phyloP scores from a whole-genome alignment of 2,113 vertebrate genomes.

The Marcusenius ussheri region DNA sequence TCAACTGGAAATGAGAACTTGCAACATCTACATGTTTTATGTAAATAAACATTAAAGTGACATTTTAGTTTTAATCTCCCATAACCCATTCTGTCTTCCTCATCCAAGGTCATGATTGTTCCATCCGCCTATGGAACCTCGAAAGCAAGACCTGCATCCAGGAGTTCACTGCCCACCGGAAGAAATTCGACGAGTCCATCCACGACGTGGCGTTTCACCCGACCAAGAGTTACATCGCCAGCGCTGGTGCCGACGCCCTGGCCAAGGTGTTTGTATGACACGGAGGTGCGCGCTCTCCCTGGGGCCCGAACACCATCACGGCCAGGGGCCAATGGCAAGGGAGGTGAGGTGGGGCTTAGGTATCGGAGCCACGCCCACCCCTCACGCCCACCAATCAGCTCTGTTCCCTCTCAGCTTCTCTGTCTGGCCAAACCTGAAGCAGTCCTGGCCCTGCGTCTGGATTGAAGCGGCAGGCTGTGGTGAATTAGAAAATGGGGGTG shows the following conservation, averaged over 20 bases:
- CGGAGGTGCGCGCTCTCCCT: slow-evolving; percentile 36
- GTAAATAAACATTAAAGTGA: neutral
- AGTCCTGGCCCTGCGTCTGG: slow-evolving; percentile 40
- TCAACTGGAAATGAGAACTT: neutral
- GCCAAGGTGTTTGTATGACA: slow-evolving; percentile 99
- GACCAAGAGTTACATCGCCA: slow-evolving; percentile 95
- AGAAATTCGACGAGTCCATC: slow-evolving; percentile 96
- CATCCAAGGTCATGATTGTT: slow-evolving; percentile 90
- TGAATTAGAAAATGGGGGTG: slow-evolving; percentile 55
- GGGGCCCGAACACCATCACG: slow-evolving; percentile 60
- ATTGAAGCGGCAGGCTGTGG: slow-evolving; percentile 48
- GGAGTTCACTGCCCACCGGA: slow-evolving; percentile 96
- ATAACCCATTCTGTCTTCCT: slow-evolving; percentile 4
- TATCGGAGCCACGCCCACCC: slow-evolving; percentile 41
- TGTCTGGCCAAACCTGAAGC: slow-evolving; percentile 21
- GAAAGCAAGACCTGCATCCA: slow-evolving; percentile 99
- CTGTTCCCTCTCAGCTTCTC: slow-evolving; percentile 34
- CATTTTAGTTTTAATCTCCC: neutral
- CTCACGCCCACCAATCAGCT: slow-evolving; percentile 17
- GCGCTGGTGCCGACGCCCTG: slow-evolving; percentile 93
- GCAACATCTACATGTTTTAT: neutral
- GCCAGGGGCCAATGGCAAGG: slow-evolving; percentile 53
- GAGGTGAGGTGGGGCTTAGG: slow-evolving; percentile 42
- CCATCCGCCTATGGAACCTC: slow-evolving; percentile 96
- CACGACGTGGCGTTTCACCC: slow-evolving; percentile 97